Base-by-base conservation (phyloP, 2,888 invertebrate genomes). In the Pterobdella sp. region DNA sequence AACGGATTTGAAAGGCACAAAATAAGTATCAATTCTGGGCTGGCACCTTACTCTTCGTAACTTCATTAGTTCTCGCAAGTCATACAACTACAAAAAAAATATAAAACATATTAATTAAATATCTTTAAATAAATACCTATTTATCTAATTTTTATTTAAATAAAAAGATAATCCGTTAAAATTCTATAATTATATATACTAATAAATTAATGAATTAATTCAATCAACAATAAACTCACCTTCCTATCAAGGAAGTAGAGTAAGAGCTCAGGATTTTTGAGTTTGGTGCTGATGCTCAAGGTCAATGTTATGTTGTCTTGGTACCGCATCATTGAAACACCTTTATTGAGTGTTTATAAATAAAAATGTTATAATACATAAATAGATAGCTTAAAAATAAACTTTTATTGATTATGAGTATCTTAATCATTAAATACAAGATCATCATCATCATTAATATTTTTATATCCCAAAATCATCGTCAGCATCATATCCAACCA, bases 31-130 rank as follows among this genome's bases (percentile, higher is more conserved):
- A n/a, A 71, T 22, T 36, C 71, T 32, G 22, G 71, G 60, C 63
- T 71, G 71, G 32, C 63, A 63, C n/a, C 63, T 71, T 26, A 71
- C 60, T 52, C 71, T 31, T 18, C 71, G 18, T 32, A 56, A 35
- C 31, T 71, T 56, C n/a, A 71, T 14, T 10, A 71, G 63, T 31
- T 71, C 71, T 32, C 35, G 31, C 63, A 71, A n/a, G 63, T 71
- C 71, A 3, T 60, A 52, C 31, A 71, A 34, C 71, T 71, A 29
- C 14, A 49, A 42, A 31, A 34, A 10, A 64, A n/a, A n/a, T n/a
- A n/a, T n/a, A 14, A 49, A 49, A 49, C 14, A 22, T 22, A 49
- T 14, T 14, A 49, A 14, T 49, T 49, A 14, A 49, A 49, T 14
- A 49, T 49, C 22, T 49, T 49, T 49, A 49, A 49, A 22, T 14